phyloP scores from a whole-genome alignment of 2,113 vertebrate species.

The Odobenus rosmarus region DNA sequence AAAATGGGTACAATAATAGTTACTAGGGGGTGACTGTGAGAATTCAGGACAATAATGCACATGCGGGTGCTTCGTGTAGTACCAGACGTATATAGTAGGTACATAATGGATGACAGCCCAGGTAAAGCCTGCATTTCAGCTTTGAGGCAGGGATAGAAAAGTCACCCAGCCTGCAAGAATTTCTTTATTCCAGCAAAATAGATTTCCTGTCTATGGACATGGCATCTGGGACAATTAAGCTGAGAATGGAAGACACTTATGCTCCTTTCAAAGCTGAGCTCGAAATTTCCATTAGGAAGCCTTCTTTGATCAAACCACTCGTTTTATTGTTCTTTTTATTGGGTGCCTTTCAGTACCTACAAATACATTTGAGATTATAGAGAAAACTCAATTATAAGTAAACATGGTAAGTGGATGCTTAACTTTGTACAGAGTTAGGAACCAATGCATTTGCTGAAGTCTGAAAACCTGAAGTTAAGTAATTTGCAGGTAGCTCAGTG shows the following conservation, averaged over 20 bases:
- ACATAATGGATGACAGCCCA: neutral
- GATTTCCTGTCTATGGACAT: neutral
- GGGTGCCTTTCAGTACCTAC: neutral
- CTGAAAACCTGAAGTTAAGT: neutral
- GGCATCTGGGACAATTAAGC: neutral
- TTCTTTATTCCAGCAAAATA: neutral
- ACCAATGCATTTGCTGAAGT: neutral
- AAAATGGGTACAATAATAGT: neutral
- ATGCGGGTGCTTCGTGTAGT: neutral
- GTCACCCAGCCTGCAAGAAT: neutral
- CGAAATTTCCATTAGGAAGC: neutral
- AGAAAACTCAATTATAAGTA: slow-evolving; percentile 26
- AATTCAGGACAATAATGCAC: neutral
- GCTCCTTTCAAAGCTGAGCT: neutral
- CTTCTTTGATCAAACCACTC: neutral
- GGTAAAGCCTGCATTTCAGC: neutral
- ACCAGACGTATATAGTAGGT: neutral
- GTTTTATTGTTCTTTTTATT: slow-evolving; percentile 1
- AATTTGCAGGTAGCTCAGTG: neutral
- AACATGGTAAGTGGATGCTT: neutral
- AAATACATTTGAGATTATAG: neutral
- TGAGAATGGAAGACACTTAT: neutral
- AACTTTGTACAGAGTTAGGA: neutral
- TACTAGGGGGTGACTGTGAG: neutral
- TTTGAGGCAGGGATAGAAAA: neutral